Evolutionary conservation across 2,113 vertebrate genomes (phyloP), one percentile per base, ranked within the genome.

Genomic region (Pogona vitticeps): DNA sequence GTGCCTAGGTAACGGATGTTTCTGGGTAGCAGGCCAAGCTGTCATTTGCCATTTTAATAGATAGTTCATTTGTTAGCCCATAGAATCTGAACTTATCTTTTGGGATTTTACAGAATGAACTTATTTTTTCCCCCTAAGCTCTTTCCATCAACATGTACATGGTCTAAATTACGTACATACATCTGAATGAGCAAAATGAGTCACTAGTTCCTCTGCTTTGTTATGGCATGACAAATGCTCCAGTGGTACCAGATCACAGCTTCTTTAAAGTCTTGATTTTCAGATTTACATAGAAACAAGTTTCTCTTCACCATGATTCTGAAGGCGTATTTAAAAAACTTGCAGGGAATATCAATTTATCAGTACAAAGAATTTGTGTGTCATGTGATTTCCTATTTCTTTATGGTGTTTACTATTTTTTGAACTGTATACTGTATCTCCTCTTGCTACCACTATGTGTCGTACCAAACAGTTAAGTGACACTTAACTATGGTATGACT

Each of bases 1-100:
- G 94, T 86, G 75, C 68, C 90, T 90, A 92, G 87, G 91, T 95
- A 92, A 95, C 89, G 88, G 93, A 93, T 96, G 86, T 95, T 96
- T 91, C 93, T 91, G 86, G 63, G 86, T 93, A 94, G 88, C 80
- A 85, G 86, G 89, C 92, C 94, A 94, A 95, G 86, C 91, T 94
- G 80, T 93, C 86, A 85, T 93, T 95, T 38, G n/a, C 68, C 89
- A 92, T 93, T 95, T 94, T 92, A 96, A 81, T 90, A 91, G 46
- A 89, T 91, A 85, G 8, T 94, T 58, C 92, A 21, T 88, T 79
- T 84, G 72, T 93, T 87, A 40, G 77, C 78, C 90, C 59, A 28
- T 72, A 87, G 85, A 87, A 91, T 92, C 93, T 89, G 59, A 79
- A 26, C 63, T 40, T 90, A 88, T 31, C 82, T 79, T 80, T 31